These are phyloP conservation scores for Phaethornis superciliosus DNA, from an alignment of 2,113 vertebrate species.

Conservation along the genomic window DNA sequence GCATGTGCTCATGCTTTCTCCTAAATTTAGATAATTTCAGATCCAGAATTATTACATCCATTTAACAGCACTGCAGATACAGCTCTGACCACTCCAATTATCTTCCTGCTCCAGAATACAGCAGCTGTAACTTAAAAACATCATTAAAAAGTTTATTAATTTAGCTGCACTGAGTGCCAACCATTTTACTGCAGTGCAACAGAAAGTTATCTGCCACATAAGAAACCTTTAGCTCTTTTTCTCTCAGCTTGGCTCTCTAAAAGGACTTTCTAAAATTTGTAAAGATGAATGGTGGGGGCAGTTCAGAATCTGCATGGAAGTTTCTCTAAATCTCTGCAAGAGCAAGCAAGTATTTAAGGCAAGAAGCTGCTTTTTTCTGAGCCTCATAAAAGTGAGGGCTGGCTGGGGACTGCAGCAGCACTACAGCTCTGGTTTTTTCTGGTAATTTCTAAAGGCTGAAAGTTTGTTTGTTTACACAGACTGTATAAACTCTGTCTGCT, in stretches of 20 bases:
- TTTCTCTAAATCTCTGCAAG: background rate
- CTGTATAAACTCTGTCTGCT: background rate
- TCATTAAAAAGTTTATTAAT: conserved; percentile 56
- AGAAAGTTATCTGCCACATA: fast-evolving
- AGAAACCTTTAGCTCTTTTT: background rate
- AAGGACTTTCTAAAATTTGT: background rate
- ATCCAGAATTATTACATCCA: conserved; percentile 24
- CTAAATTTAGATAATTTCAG: conserved; percentile 25
- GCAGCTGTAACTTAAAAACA: background rate
- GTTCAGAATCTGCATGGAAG: background rate
- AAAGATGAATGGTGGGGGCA: background rate
- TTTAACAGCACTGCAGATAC: conserved; percentile 14
- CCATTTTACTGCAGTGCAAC: conserved; percentile 21
- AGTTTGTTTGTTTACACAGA: background rate
- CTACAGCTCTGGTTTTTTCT: background rate
- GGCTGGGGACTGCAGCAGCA: background rate
- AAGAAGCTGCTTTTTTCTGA: background rate
- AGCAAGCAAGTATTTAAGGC: background rate
- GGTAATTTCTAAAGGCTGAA: background rate
- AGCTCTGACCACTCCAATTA: conserved; percentile 43
- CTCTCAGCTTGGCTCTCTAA: background rate
- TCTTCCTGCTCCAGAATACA: background rate
- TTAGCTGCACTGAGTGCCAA: conserved; percentile 1
- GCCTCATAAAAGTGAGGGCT: background rate
- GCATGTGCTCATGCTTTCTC: conserved; percentile 19